Evolutionary conservation across 2,113 vertebrate genomes (phyloP), one percentile per base, ranked within the genome.

Genomic region (Epinephelus lanceolatus): DNA sequence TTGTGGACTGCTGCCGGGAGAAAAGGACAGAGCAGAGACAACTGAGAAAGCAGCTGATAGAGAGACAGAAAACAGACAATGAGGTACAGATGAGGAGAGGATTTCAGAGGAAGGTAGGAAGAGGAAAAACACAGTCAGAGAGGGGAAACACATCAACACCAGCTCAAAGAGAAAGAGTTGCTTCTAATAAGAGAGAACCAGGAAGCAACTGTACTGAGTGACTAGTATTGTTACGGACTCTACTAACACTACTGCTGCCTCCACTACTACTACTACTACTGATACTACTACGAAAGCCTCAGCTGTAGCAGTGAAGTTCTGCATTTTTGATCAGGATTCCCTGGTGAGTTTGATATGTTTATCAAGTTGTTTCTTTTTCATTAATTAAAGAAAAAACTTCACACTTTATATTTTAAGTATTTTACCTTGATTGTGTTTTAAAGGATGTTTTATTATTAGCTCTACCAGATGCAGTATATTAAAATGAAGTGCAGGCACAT

Each of bases 271-370:
- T 51, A 19, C 55, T 51, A 19, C 55, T 14, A 3, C 80, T 70
- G 5, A 65, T 68, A 21, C 81, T 72, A 69, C 81, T 63, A 11
- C 67, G 0, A 84, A 78, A 68, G 37, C 68, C 59, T 25, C 71
- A 78, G 18, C 63, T 37, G 33, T 9, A 40, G 21, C n/a, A 52
- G 37, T 6, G 52, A 81, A 87, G 73, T 88, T 92, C 85, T 91
- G 85, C 88, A 70, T 80, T 86, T 59, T 63, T 68, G 18, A 3
- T 60, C 19, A 42, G 21, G 51, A 61, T 84, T 89, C 92, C 71
- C 89, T 91, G 93, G 94, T 94, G 89, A 94, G 94, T 93, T 69
- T 47, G 37, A 17, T 19, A n/a, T 80, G 30, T 67, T 76, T 71
- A 66, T 33, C 1, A 59, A 65, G n/a, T 61, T 13, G 13, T 49